Percentiles rank a stretch among this genome's conserved stretches.
Evolutionary conservation across 2,888 invertebrate species (phyloP).

Genomic region (Lepetodrilus schrolli): DNA sequence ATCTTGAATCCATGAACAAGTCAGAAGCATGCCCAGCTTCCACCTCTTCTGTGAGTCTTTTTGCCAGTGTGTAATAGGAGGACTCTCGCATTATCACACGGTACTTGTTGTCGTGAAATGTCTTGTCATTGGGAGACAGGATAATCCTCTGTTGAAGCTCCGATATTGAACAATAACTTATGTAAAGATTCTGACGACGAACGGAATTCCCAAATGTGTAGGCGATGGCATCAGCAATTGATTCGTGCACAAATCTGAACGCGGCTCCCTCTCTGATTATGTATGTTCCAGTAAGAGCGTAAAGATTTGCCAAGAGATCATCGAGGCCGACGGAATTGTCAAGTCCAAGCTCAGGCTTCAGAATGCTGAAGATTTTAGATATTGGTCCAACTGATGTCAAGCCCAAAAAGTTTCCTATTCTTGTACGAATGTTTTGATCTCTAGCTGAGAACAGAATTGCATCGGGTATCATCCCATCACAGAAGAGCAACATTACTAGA

Average conservation of each 20-base stretch:
- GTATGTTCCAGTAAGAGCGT: constrained; percentile 1
- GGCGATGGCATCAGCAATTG: neutral
- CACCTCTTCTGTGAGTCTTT: neutral
- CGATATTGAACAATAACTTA: neutral
- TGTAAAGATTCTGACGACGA: neutral
- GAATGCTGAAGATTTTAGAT: neutral
- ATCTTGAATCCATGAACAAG: neutral
- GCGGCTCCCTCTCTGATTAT: neutral
- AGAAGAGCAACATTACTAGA: constrained; percentile 5
- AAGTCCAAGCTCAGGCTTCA: neutral
- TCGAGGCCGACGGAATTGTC: neutral
- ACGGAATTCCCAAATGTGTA: neutral
- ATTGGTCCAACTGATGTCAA: neutral
- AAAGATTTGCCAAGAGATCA: neutral
- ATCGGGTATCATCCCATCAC: neutral
- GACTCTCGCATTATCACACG: neutral
- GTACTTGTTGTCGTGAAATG: neutral
- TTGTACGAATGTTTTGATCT: neutral
- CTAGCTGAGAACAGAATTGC: neutral
- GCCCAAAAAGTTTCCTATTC: neutral
- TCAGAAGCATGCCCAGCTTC: neutral
- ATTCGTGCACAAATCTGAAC: constrained; percentile 8
- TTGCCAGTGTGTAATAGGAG: neutral
- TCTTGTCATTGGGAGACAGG: neutral
- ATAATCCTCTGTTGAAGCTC: neutral